These are phyloP conservation scores for Fringilla coelebs DNA, from an alignment of 2,797 vertebrate genomes.

Conservation along the genomic window DNA sequence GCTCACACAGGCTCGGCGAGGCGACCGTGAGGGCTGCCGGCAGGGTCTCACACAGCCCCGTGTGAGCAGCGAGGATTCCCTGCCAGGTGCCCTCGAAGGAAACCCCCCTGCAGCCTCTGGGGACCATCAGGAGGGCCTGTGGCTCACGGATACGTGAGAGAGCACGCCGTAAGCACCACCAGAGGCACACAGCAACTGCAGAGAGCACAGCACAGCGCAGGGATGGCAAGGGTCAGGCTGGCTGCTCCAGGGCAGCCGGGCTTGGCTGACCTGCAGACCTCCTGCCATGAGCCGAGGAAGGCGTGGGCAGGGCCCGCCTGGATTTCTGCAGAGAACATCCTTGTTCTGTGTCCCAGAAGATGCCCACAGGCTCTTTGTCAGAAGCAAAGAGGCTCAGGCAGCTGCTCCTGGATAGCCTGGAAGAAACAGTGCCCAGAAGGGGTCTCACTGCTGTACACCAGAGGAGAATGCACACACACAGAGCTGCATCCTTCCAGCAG, in stretches of 20 bases:
- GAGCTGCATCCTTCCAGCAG: not conserved
- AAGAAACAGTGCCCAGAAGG: not conserved
- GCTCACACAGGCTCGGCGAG: fast-evolving
- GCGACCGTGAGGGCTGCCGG: not conserved
- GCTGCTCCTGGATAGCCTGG: not conserved
- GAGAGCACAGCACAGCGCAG: not conserved
- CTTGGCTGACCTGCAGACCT: not conserved
- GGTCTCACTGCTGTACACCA: not conserved
- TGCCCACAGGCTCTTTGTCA: not conserved
- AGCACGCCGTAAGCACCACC: not conserved
- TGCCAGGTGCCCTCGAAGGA: fast-evolving
- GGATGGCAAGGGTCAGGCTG: not conserved
- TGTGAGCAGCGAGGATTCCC: fast-evolving
- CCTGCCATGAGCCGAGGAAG: not conserved
- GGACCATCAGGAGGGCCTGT: not conserved
- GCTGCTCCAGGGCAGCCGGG: not conserved
- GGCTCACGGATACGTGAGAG: not conserved
- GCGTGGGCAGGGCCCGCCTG: too few relatives aligned
- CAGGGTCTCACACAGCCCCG: not conserved
- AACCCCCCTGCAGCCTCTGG: not conserved
- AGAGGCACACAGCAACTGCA: not conserved
- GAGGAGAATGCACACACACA: fast-evolving
- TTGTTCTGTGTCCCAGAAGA: not conserved
- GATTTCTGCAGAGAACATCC: not conserved
- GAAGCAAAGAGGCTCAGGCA: not conserved